These are phyloP conservation scores for Ctena decussata DNA, from an alignment of 2,888 invertebrate species.

Conservation along the genomic window DNA sequence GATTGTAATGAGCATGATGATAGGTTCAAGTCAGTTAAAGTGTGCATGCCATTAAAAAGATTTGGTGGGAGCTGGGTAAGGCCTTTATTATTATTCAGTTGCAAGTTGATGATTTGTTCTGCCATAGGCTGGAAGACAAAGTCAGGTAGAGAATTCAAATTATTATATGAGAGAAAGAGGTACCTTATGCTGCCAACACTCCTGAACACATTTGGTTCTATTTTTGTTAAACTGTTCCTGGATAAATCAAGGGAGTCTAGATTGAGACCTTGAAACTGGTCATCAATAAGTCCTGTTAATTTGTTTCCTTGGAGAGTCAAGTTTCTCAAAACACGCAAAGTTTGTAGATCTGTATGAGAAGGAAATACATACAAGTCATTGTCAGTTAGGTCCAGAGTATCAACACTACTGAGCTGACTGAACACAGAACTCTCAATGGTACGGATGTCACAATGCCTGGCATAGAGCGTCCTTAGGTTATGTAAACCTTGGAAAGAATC, in stretches of 20 bases:
- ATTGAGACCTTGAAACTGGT: slow-evolving; percentile 73
- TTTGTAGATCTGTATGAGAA: slow-evolving; percentile 58
- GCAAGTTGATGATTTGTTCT: slow-evolving; percentile 67
- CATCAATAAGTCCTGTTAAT: slow-evolving; percentile 59
- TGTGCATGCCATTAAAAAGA: slow-evolving; percentile 70
- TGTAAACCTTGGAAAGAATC: slow-evolving; percentile 70
- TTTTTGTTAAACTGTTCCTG: slow-evolving; percentile 69
- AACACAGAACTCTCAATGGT: slow-evolving; percentile 73
- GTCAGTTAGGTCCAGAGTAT: slow-evolving; percentile 71
- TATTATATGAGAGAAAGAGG: slow-evolving; percentile 78
- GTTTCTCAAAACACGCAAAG: slow-evolving; percentile 62
- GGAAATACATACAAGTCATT: slow-evolving; percentile 74
- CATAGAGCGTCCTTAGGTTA: slow-evolving; percentile 65
- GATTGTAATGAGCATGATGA: slow-evolving; percentile 71
- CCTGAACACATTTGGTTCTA: slow-evolving; percentile 65
- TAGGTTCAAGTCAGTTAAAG: slow-evolving; percentile 74
- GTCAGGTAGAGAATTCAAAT: slow-evolving; percentile 62
- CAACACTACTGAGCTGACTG: slow-evolving; percentile 57
- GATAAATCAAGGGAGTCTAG: slow-evolving; percentile 74
- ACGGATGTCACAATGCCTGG: slow-evolving; percentile 70
- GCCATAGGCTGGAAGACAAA: slow-evolving; percentile 69
- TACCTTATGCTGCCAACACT: slow-evolving; percentile 63
- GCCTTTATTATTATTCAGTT: slow-evolving; percentile 72
- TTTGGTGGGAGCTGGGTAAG: slow-evolving; percentile 63
- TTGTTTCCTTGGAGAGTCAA: slow-evolving; percentile 74